Evolutionary conservation across 2,888 invertebrate species (phyloP), one percentile per base, ranked within the genome.

Genomic region (Epinotia demarniana): DNA sequence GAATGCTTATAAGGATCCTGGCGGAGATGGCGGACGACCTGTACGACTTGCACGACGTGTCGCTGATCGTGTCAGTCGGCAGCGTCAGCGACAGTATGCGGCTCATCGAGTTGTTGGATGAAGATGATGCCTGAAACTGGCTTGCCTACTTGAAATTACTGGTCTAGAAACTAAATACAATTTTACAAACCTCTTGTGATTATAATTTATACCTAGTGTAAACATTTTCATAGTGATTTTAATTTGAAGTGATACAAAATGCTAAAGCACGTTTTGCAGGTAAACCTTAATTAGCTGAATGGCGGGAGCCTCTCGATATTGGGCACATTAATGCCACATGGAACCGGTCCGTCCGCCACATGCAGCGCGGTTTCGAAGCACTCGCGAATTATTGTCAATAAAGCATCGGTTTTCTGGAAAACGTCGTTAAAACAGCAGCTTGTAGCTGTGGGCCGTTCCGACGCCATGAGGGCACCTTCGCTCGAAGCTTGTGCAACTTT

Each of bases 401-500:
- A 90, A 90, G 84, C 87, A 88, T 86, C 84, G 85, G 85, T 85
- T 89, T 90, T 88, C 90, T 89, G 85, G 90, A 90, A 90, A 89
- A 80, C 83, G 78, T 84, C 84, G 82, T 89, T 85, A 86, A 81
- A 81, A 79, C 80, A 84, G 81, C 90, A 90, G 88, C 66, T 53
- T 66, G 66, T 16, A 66, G 66, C 89, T 90, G 90, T 86, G 87
- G 84, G 84, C 83, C 86, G 86, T 88, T 85, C 82, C 75, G 77
- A 79, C 83, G 80, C 78, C 76, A 76, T 46, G 70, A 72, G 71
- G 66, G 53, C 75, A 49, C 69, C 62, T 74, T 69, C 23, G 58
- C 64, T n/a, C 33, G 62, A 60, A 33, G n/a, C 66, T 55, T 67
- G 72, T 55, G 67, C 61, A 72, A 75, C 66, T 23, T 61, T 19